phyloP scores from a whole-genome alignment of 2,888 invertebrate genomes.

The Argynnis bischoffii region DNA sequence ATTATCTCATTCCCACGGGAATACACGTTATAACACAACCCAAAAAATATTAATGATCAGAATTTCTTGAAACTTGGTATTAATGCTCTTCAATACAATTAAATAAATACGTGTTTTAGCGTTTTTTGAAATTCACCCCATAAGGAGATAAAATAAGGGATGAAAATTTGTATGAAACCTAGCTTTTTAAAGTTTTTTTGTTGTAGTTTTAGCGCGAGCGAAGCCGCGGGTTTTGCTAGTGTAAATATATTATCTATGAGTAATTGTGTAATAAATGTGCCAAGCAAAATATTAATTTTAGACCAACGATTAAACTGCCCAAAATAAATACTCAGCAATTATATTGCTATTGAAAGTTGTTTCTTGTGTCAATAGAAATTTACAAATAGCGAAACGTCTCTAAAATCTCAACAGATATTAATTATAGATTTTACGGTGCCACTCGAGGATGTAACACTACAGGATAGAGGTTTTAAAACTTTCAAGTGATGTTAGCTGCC shows the following conservation, averaged over 20 bases:
- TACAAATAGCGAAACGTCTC: slow-evolving; percentile 29
- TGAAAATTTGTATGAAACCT: too few species aligned
- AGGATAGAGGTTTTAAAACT: slow-evolving; percentile 35
- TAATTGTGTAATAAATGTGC: slow-evolving; percentile 22
- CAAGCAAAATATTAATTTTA: background rate
- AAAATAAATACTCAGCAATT: slow-evolving; percentile 22
- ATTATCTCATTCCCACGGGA: too few species aligned
- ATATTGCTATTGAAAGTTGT: slow-evolving; percentile 32
- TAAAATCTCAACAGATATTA: slow-evolving; percentile 29
- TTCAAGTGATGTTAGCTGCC: slow-evolving; percentile 43
- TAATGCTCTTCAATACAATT: too few species aligned
- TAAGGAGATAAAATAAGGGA: too few species aligned
- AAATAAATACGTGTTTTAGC: too few species aligned
- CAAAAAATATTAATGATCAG: too few species aligned
- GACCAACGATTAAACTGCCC: slow-evolving; percentile 4
- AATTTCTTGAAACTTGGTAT: too few species aligned
- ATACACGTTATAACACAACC: too few species aligned
- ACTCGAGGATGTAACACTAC: slow-evolving; percentile 35
- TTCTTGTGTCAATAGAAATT: slow-evolving; percentile 35
- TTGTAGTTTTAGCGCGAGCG: too few species aligned
- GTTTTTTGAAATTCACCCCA: too few species aligned
- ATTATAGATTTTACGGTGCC: slow-evolving; percentile 42
- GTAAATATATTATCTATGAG: slow-evolving; percentile 42
- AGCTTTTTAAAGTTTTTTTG: too few species aligned
- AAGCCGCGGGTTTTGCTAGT: too few species aligned